These are phyloP conservation scores for Apomyelois bistriatella DNA, from an alignment of 2,888 invertebrate species.

Conservation along the genomic window DNA sequence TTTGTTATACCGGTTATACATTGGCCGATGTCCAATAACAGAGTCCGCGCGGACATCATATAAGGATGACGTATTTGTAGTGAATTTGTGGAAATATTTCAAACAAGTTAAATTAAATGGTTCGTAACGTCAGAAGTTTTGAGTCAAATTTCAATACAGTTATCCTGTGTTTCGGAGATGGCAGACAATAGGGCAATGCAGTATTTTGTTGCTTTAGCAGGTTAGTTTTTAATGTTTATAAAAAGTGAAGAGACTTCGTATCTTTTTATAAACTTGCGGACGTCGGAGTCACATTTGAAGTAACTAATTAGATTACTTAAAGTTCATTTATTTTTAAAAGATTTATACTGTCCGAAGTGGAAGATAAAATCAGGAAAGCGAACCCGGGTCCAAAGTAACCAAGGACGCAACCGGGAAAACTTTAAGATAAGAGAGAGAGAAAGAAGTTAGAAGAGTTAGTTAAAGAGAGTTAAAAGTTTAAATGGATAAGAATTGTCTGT, in stretches of 20 bases:
- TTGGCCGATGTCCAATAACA: background rate
- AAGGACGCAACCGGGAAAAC: too few species aligned
- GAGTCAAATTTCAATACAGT: background rate
- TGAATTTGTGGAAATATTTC: background rate
- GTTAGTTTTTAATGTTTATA: slow-evolving; percentile 34
- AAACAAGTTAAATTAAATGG: background rate
- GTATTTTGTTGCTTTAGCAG: slow-evolving; percentile 52
- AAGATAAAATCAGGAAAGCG: too few species aligned
- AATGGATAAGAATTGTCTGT: too few species aligned
- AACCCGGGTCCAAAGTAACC: too few species aligned
- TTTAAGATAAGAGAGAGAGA: too few species aligned
- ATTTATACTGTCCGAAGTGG: too few species aligned
- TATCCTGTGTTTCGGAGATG: slow-evolving; percentile 23
- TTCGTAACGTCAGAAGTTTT: background rate
- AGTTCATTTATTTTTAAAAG: too few species aligned
- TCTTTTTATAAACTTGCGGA: background rate
- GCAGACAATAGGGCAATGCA: slow-evolving; percentile 42
- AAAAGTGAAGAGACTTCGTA: background rate
- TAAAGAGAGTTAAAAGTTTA: too few species aligned
- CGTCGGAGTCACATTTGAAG: too few species aligned
- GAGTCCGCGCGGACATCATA: background rate
- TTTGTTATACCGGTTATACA: too few species aligned
- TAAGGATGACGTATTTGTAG: background rate
- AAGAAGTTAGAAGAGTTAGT: too few species aligned
- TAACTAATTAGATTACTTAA: too few species aligned